Base-by-base conservation (phyloP, 2,888 invertebrate species). In the Heliconius charithonia region DNA sequence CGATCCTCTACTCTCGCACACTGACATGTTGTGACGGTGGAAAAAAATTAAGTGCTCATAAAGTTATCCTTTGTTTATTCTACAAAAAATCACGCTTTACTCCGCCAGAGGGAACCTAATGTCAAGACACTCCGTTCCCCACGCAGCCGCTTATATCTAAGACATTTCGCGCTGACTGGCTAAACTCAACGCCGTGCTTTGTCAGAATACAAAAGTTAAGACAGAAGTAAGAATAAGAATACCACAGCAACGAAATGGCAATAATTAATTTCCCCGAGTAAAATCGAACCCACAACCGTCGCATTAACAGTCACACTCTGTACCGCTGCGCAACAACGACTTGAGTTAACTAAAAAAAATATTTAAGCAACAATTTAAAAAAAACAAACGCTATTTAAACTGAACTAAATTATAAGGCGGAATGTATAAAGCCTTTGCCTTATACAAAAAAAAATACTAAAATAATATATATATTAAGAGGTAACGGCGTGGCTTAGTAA, bases 31-130 rank as follows among this genome's bases (percentile, higher is more conserved):
- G 51, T 0, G 45, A 19, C 51, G 63, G 32, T 25, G n/a, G 22
- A 62, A 82, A 84, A 84, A 84, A 84, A 83, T 81, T 81, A 83
- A 85, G 82, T 79, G 83, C 73, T 81, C 80, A 81, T 84, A 85
- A 85, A 83, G 66, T 82, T 82, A 83, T 83, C 83, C 80, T 80
- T 78, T 67, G 80, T 76, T 73, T 75, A 76, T 75, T 51, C 51
- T 51, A 51, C 22, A 51, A 51, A 19, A 51, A 19, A 7, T 51
- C 19, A 51, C 51, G 51, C 19, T 51, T 51, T 22, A 7, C 19
- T 7, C 51, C 51, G 51, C 13, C 1, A 10, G n/a, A n/a, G 10
- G 22, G 56, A 56, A 56, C 22, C 19, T 56, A 56, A n/a, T 22
- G 56, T 56, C 7, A 7, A 56, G 56, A n/a, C 10, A 56, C 10